A percentile compares a stretch with the other conserved stretches of the same genome.
Evolutionary conservation across 1,140 invertebrate genomes (phyloP).

Genomic region (Heliconius hermathena): DNA sequence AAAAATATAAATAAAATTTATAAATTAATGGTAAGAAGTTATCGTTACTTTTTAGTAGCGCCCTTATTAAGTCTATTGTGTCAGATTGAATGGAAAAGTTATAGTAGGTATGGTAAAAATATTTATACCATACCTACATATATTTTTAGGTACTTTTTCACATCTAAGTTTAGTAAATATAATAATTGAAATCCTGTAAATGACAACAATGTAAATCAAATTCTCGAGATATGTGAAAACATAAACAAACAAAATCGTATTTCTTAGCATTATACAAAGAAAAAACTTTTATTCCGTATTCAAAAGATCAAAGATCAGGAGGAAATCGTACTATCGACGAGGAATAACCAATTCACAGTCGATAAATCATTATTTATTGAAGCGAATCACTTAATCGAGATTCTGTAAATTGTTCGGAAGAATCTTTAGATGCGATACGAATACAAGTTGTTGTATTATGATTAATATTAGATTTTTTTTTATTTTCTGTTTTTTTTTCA

Average conservation of each 20-base stretch:
- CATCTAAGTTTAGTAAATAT: too few relatives aligned
- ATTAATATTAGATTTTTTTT: not conserved
- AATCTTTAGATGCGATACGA: constrained; percentile 18
- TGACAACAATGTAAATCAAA: too few relatives aligned
- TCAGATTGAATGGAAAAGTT: too few relatives aligned
- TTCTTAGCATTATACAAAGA: not conserved
- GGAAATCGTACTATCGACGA: constrained; percentile 17
- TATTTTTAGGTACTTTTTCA: too few relatives aligned
- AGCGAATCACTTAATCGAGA: constrained; percentile 31
- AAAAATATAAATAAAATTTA: too few relatives aligned
- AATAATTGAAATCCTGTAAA: too few relatives aligned
- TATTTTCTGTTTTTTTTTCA: not conserved
- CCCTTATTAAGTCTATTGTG: too few relatives aligned
- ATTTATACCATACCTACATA: too few relatives aligned
- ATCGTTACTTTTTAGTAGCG: too few relatives aligned
- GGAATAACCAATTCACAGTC: constrained; percentile 20
- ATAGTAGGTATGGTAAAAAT: too few relatives aligned
- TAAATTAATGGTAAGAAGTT: too few relatives aligned
- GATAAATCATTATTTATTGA: constrained; percentile 34
- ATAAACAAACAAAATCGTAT: not conserved
- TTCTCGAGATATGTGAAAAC: not conserved
- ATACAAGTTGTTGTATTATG: constrained; percentile 26
- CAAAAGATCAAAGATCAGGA: constrained; percentile 21
- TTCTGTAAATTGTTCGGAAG: constrained; percentile 38
- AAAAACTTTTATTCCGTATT: not conserved